Conservation (phyloP, 1,140 invertebrate species). For the Orchestia grillus region DNA sequence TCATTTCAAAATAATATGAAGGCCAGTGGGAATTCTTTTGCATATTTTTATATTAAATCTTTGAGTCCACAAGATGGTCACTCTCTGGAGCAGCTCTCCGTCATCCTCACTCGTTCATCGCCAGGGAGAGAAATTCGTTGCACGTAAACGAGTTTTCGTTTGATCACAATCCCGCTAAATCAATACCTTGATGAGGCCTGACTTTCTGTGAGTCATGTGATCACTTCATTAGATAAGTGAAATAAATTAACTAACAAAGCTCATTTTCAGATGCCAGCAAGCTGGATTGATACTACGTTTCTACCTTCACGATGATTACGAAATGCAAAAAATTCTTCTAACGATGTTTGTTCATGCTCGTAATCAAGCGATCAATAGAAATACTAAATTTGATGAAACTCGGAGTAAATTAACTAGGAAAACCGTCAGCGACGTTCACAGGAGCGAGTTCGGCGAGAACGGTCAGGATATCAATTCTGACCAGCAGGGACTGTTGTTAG, state of each 20-base stretch:
- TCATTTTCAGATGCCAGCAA: background rate
- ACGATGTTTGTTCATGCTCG: background rate
- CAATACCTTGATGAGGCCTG: background rate
- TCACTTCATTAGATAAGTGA: background rate
- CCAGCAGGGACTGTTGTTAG: too few species aligned
- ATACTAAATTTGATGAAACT: background rate
- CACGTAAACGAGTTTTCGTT: background rate
- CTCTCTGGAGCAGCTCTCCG: background rate
- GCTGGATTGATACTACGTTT: background rate
- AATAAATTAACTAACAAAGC: background rate
- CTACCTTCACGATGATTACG: background rate
- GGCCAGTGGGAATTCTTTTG: background rate
- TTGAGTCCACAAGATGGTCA: background rate
- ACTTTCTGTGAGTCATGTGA: background rate
- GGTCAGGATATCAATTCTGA: background rate
- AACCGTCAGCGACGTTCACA: background rate
- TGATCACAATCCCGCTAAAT: background rate
- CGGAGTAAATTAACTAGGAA: background rate
- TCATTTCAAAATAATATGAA: background rate
- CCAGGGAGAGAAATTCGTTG: background rate
- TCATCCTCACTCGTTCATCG: background rate
- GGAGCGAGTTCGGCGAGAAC: background rate
- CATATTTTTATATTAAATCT: background rate
- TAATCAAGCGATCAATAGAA: background rate
- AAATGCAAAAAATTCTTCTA: background rate